Percentiles rank a stretch among this genome's conserved stretches.
These are phyloP conservation scores for Clarias batrachus DNA, from an alignment of 2,113 vertebrate genomes.

Conservation along the genomic window DNA sequence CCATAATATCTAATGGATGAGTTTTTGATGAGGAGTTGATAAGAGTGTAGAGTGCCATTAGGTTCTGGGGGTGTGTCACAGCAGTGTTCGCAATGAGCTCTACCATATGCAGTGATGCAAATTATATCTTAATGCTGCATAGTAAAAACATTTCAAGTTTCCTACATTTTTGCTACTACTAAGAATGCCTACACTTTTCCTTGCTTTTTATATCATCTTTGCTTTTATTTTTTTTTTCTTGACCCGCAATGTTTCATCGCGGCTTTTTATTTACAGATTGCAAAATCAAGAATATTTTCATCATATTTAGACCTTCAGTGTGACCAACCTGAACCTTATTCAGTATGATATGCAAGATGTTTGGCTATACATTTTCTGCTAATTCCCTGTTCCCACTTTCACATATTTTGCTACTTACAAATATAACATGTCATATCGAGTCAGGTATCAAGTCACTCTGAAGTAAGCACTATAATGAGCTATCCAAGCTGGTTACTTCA, in stretches of 20 bases:
- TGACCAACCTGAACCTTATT: background rate
- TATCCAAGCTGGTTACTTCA: too few species aligned
- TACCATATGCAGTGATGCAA: background rate
- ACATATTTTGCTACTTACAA: too few species aligned
- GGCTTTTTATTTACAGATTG: background rate
- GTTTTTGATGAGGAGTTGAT: conserved; percentile 35
- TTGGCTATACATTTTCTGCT: background rate
- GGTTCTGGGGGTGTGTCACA: background rate
- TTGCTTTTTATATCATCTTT: background rate
- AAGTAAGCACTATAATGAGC: too few species aligned
- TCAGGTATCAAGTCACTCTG: too few species aligned
- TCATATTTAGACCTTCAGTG: background rate
- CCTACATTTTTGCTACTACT: background rate
- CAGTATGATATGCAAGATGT: background rate
- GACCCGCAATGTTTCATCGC: background rate
- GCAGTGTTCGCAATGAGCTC: background rate
- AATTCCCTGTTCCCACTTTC: too few species aligned
- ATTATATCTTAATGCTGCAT: background rate
- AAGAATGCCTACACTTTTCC: background rate
- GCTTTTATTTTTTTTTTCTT: background rate
- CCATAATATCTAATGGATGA: conserved; percentile 26
- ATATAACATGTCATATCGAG: too few species aligned
- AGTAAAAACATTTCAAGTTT: background rate
- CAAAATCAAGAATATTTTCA: background rate
- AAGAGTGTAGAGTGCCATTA: background rate